These are phyloP conservation scores for Notarius lentiginosus DNA, from an alignment of 2,113 vertebrate species.

Conservation along the genomic window DNA sequence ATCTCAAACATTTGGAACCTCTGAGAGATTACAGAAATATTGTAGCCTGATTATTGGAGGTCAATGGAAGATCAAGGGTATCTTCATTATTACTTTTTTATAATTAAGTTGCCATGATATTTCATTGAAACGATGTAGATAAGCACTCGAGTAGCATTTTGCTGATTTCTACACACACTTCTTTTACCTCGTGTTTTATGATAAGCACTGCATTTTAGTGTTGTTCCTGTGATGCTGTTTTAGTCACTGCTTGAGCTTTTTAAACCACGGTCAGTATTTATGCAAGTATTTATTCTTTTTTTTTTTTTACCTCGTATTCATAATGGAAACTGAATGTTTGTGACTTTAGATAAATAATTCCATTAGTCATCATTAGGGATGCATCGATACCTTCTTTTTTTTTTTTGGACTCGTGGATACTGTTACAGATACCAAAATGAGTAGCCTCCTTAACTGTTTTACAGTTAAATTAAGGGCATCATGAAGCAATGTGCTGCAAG, in stretches of 20 bases:
- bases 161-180: conserved; percentile 30
- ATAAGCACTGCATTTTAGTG: conserved; percentile 38
- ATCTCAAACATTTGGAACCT: not conserved
- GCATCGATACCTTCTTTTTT: not conserved
- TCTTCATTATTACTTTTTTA: not conserved
- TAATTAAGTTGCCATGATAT: not conserved
- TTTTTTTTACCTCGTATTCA: conserved; percentile 52
- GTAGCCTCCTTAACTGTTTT: not conserved
- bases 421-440: not conserved
- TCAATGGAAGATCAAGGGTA: not conserved
- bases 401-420: not conserved
- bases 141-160: conserved; percentile 10
- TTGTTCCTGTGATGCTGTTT: conserved; percentile 44
- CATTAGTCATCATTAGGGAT: conserved; percentile 31
- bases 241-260: conserved; percentile 43
- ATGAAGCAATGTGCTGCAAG: not conserved
- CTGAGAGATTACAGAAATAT: not conserved
- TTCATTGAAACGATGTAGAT: not conserved
- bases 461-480: not conserved
- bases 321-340: conserved; percentile 67
- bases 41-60: conserved; percentile 10
- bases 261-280: conserved; percentile 50
- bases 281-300: conserved; percentile 67
- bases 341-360: conserved; percentile 67
- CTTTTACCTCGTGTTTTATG: conserved; percentile 14